Percentiles rank a stretch among this genome's conserved stretches.
These are phyloP conservation scores for Falco berigora DNA, from an alignment of 2,797 vertebrate species.

Conservation along the genomic window DNA sequence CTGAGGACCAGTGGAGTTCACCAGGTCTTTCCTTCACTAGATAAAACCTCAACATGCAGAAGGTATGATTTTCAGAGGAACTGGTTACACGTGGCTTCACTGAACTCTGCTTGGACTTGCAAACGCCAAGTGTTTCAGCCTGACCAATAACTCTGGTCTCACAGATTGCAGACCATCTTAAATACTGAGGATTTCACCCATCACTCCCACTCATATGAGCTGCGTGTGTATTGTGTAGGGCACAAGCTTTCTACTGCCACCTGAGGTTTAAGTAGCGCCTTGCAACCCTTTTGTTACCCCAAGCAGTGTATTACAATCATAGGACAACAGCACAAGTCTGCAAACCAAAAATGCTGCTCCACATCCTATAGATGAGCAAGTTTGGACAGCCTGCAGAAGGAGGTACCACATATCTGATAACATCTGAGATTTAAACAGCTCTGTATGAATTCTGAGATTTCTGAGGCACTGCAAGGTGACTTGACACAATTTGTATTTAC, in stretches of 20 bases:
- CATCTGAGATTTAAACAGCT: not conserved
- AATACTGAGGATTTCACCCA: not conserved
- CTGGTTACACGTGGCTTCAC: fast-evolving
- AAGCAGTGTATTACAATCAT: not conserved
- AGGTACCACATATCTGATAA: not conserved
- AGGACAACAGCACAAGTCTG: not conserved
- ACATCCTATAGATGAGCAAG: not conserved
- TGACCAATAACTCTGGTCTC: not conserved
- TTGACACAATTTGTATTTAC: not conserved
- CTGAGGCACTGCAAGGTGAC: not conserved
- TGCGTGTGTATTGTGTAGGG: fast-evolving
- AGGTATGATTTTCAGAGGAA: not conserved
- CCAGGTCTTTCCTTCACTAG: not conserved
- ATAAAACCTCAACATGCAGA: not conserved
- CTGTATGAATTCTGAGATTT: not conserved
- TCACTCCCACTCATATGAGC: fast-evolving
- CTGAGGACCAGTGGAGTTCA: not conserved
- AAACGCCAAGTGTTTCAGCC: not conserved
- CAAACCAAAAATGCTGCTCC: not conserved
- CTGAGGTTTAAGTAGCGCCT: not conserved
- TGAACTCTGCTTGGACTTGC: not conserved
- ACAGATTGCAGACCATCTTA: no score
- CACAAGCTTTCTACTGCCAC: not conserved
- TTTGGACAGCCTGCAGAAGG: not conserved
- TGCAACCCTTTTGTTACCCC: not conserved